These are phyloP conservation scores for Ochlodes sylvanus DNA, from an alignment of 2,888 invertebrate species.

Conservation along the genomic window DNA sequence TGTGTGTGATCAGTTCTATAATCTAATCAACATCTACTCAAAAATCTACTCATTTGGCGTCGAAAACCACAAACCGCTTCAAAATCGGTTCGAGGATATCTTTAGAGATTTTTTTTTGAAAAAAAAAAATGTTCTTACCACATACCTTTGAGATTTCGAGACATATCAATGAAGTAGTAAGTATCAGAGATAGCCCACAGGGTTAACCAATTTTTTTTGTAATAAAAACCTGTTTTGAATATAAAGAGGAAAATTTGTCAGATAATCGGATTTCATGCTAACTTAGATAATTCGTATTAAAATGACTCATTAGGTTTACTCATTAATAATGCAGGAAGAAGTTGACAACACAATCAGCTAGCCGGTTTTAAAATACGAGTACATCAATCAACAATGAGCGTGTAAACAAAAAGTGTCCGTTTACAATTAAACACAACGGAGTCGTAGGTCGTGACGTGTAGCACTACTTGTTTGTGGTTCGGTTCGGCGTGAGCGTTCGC, in stretches of 20 bases:
- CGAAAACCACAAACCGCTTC: too few species aligned
- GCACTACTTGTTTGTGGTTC: not conserved
- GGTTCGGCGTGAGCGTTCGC: constrained; percentile 11
- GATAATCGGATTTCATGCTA: not conserved
- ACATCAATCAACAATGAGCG: constrained; percentile 13
- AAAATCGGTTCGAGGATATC: too few species aligned
- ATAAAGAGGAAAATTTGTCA: not conserved
- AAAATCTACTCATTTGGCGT: too few species aligned
- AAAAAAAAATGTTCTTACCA: too few species aligned
- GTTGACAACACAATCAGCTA: constrained; percentile 15
- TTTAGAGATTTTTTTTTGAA: too few species aligned
- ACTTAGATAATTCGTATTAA: not conserved
- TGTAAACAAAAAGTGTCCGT: constrained; percentile 17
- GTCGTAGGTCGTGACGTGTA: constrained; percentile 4
- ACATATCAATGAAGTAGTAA: too few species aligned
- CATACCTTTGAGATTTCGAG: too few species aligned
- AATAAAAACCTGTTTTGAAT: not conserved
- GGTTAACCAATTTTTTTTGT: too few species aligned
- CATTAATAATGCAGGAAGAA: constrained; percentile 10
- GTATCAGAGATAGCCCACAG: too few species aligned
- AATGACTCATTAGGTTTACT: constrained; percentile 1
- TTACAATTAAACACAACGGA: constrained; percentile 18
- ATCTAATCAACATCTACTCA: too few species aligned
- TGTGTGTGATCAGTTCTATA: too few species aligned
- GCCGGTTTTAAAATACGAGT: constrained; percentile 18